These are phyloP conservation scores for Loripinus fragilis DNA, from an alignment of 2,888 invertebrate genomes.

Conservation along the genomic window DNA sequence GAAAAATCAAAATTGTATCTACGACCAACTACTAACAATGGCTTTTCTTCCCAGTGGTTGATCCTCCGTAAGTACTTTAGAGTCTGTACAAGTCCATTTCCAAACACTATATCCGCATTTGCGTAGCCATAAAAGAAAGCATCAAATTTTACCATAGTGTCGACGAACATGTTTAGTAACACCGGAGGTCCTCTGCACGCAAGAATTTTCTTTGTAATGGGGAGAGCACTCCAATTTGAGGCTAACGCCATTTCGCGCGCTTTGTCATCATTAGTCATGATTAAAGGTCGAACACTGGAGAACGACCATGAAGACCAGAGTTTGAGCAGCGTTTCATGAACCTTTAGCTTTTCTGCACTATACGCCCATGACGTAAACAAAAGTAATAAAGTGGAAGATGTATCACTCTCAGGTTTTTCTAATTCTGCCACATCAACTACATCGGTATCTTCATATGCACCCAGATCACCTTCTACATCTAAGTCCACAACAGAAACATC, in stretches of 20 bases:
- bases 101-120: constrained; percentile 43
- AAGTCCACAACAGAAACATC: background rate
- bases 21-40: constrained; percentile 36
- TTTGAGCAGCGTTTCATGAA: constrained; percentile 19
- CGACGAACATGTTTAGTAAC: constrained; percentile 24
- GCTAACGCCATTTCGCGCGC: background rate
- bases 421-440: background rate
- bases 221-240: constrained; percentile 17
- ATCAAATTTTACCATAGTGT: constrained; percentile 4
- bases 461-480: background rate
- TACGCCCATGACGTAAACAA: constrained; percentile 37
- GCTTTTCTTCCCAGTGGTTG: constrained; percentile 27
- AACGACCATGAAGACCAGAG: constrained; percentile 30
- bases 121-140: constrained; percentile 43
- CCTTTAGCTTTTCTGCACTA: constrained; percentile 10
- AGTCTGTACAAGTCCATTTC: constrained; percentile 34
- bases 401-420: background rate
- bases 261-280: constrained; percentile 14
- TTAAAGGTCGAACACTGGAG: constrained; percentile 22
- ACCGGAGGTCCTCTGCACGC: constrained; percentile 35
- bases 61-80: constrained; percentile 31
- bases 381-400: constrained; percentile 25
- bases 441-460: background rate
- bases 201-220: background rate
- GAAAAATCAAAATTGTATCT: constrained; percentile 39